phyloP scores from a whole-genome alignment of 2,797 vertebrate genomes.

The Agapornis canus region DNA sequence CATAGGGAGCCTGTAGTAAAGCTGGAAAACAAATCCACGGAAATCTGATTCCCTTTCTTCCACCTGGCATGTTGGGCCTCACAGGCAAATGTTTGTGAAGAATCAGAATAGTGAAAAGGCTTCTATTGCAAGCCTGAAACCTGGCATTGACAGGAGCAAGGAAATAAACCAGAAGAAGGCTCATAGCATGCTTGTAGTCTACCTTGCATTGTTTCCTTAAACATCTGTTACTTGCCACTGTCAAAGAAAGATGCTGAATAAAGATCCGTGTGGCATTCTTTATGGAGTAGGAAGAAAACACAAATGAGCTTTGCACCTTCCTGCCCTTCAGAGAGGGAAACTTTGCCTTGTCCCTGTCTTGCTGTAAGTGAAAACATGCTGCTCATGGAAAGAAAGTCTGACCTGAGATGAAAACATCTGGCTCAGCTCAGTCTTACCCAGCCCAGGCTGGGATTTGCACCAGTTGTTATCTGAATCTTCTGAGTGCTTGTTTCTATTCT shows the following conservation, averaged over 20 bases:
- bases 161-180: not conserved
- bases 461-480: slow-evolving; percentile 33
- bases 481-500: not conserved
- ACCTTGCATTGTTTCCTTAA: not conserved
- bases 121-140: not conserved
- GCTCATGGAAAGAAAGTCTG: not conserved
- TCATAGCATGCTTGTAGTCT: not conserved
- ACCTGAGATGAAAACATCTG: not conserved
- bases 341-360: not conserved
- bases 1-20: not conserved
- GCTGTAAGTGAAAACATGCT: slow-evolving; percentile 41
- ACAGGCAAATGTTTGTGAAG: not conserved
- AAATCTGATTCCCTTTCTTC: not conserved
- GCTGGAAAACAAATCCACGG: not conserved
- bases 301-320: not conserved
- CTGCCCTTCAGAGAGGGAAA: not conserved
- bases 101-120: not conserved
- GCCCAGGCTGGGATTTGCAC: slow-evolving; percentile 31
- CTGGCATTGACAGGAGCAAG: not conserved
- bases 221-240: not conserved
- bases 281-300: not conserved
- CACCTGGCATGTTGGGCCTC: not conserved
- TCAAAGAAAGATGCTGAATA: not conserved
- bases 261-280: not conserved
- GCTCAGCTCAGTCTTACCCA: not conserved